Base-by-base conservation (phyloP, 2,113 vertebrate genomes). In the Oreochromis niloticus region DNA sequence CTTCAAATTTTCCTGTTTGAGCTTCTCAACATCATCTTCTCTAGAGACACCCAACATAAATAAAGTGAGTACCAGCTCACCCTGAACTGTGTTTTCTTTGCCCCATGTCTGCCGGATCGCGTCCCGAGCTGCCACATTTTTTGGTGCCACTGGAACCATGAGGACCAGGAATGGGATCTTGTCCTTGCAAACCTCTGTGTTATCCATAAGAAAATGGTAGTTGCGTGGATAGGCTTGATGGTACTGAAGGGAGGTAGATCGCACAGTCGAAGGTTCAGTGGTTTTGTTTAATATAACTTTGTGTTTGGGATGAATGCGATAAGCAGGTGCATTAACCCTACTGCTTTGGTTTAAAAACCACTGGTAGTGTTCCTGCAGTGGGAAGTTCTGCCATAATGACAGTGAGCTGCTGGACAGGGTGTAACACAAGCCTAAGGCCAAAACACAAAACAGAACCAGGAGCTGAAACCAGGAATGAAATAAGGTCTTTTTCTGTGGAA, bases 151-250 rank as follows among this genome's bases (percentile, higher is more conserved):
- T 24, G 24, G 24, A 24, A 24, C 24, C 24, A 24, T 24, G 24
- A 24, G 24, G 24, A 24, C 24, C 24, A 24, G 24, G 24, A 24
- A 24, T 24, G 24, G 24, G 24, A 24, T 24, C 24, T 24, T 24
- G 24, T 24, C 3, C 24, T 24, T 24, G 24, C 24, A 24, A 27
- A 27, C 24, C 24, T 27, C 24, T 24, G 24, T 24, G 24, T 24
- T 24, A 24, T 24, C 24, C 24, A 24, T 24, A 24, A 24, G 32
- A n/a, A n/a, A 98, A 2, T 87, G 93, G 87, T 97, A 96, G 1
- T 95, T 95, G 19, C 82, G 3, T 1, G 96, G 92, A 80, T 97
- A 93, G 1, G 94, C 93, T 0, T 82, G 43, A 3, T 92, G 94
- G 85, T 93, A 90, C 55, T n/a, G 56, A 17, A 10, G 39, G 39